Evolutionary conservation across 2,797 vertebrate species (phyloP).

Genomic region (Kryptopterus vitreolus): DNA sequence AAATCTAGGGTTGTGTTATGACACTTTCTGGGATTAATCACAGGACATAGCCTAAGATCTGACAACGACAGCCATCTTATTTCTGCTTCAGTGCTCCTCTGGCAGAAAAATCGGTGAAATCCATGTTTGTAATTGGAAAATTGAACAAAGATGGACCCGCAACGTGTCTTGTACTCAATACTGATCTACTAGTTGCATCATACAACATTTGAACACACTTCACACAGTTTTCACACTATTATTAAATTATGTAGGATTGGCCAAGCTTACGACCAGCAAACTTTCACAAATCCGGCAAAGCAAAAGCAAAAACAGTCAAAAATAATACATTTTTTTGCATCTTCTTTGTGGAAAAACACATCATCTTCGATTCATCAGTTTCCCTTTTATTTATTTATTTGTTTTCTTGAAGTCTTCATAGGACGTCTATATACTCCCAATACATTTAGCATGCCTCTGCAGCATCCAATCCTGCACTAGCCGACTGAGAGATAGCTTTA

Average conservation of each 20-base stretch:
- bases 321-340: background rate
- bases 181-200: background rate
- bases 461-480: no score
- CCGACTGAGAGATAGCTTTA: no score
- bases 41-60: background rate
- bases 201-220: background rate
- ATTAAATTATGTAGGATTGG: background rate
- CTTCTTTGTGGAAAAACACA: background rate
- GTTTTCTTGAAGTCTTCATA: no score
- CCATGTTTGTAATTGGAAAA: background rate
- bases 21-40: background rate
- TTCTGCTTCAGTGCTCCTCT: background rate
- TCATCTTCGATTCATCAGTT: background rate
- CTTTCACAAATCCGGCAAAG: background rate
- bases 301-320: no score
- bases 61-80: background rate
- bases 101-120: background rate
- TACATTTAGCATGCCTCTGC: background rate
- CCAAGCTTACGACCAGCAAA: background rate
- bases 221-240: background rate
- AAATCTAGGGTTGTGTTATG: background rate
- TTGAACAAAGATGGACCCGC: background rate
- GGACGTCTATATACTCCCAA: no score
- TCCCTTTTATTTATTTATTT: no score
- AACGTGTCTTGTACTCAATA: background rate